Evolutionary conservation across 2,797 vertebrate genomes (phyloP), one percentile per base, ranked within the genome.

Genomic region (Pseudochaenichthys georgianus): DNA sequence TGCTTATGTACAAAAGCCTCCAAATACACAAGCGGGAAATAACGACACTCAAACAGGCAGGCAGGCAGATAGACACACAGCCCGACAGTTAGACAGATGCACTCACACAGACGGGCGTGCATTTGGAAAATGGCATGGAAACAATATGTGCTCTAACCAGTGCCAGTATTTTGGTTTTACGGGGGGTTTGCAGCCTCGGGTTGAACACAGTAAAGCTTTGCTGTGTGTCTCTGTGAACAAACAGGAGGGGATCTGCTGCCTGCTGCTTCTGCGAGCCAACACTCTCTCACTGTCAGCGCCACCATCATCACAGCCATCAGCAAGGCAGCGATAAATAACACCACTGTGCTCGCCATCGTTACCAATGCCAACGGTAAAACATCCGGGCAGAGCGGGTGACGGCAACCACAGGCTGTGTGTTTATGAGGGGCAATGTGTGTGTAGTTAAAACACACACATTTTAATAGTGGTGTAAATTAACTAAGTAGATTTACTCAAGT

Each of bases 211-310:
- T 82, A 61, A 79, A 90, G 92, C 89, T 87, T 85, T 87, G 88
- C 91, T 82, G 89, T 82, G 89, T 91, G 85, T 92, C 83, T 89
- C 86, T 84, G 83, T 87, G 91, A 90, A 87, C 88, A 90, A 95
- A 93, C 91, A 90, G 88, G 83, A 90, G 87, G 84, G 79, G 82
- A 89, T 90, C 87, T 88, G 87, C 72, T 75, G 89, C 89, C 87
- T 87, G 83, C 87, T 86, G 89, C 84, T 87, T 83, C 77, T 82
- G 86, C 84, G 82, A 85, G 89, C 90, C 90, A 92, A 91, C 68
- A 82, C 75, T 57, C 90, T 91, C 86, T 87, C 90, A 88, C 87
- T 89, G 89, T 90, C 89, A 89, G 71, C 45, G 41, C 89, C 84
- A 86, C 84, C 87, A 87, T 85, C 89, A 90, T 88, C 88, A 82